Conservation (phyloP, 2,113 vertebrate genomes). For the Myotis brandtii region DNA sequence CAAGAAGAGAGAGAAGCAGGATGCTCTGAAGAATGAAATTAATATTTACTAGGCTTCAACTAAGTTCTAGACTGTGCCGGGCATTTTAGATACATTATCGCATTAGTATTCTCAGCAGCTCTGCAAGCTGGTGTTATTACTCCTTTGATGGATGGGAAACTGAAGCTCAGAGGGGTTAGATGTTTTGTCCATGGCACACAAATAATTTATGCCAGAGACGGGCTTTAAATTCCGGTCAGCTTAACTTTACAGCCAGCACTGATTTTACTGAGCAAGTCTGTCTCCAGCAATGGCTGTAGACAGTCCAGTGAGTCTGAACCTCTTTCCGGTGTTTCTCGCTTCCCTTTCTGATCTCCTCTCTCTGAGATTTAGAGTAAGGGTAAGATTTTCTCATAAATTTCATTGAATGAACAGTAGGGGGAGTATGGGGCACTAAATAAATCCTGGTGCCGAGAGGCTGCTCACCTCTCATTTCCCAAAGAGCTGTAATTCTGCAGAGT, state of each 20-base stretch:
- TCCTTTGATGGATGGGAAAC: too few relatives aligned
- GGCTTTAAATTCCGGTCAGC: neutral
- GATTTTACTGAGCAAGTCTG: neutral
- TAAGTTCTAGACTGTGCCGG: neutral
- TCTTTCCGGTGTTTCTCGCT: neutral
- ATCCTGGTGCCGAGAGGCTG: neutral
- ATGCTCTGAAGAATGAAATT: neutral
- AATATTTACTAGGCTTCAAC: neutral
- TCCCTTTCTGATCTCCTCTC: neutral
- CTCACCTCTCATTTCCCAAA: neutral
- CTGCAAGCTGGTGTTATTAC: neutral
- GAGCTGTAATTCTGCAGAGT: neutral
- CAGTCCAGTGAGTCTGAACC: neutral
- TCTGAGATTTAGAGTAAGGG: neutral
- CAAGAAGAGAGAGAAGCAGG: neutral
- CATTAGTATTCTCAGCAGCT: neutral
- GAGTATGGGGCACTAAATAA: neutral
- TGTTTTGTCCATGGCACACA: neutral
- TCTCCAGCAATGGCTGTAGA: neutral
- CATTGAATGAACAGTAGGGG: neutral
- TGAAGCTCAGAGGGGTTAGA: neutral
- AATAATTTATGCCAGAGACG: neutral
- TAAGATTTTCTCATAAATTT: neutral
- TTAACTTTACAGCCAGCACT: neutral
- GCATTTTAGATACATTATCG: neutral